Conservation (phyloP, 2,113 vertebrate genomes). For the Alosa alosa region DNA sequence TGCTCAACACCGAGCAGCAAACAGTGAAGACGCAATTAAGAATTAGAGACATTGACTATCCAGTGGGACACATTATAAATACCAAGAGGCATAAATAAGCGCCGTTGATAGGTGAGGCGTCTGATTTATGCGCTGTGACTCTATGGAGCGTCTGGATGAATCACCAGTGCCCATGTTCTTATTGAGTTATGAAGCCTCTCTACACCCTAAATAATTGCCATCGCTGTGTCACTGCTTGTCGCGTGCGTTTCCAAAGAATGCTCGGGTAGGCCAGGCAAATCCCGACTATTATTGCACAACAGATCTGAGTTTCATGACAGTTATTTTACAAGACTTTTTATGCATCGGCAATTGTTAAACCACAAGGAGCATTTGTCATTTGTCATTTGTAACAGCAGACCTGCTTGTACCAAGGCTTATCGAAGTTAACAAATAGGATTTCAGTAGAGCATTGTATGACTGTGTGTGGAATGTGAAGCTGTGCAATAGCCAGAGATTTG, state of each 20-base stretch:
- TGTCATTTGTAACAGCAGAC: background rate
- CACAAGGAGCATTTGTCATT: conserved; percentile 33
- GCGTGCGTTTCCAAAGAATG: conserved; percentile 60
- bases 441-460: background rate
- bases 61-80: conserved; percentile 70
- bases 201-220: conserved; percentile 68
- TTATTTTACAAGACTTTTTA: conserved; percentile 36
- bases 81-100: conserved; percentile 76
- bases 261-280: conserved; percentile 39
- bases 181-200: conserved; percentile 77
- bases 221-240: conserved; percentile 60
- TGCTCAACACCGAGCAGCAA: conserved; percentile 67
- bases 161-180: conserved; percentile 68
- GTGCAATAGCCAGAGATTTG: background rate
- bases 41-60: conserved; percentile 80
- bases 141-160: conserved; percentile 66
- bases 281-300: conserved; percentile 28
- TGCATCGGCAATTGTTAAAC: conserved; percentile 38
- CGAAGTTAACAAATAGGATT: background rate
- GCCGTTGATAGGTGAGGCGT: conserved; percentile 73
- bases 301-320: conserved; percentile 37
- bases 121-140: conserved; percentile 72
- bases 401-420: background rate
- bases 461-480: background rate
- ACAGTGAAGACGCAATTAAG: conserved; percentile 73